Conservation (phyloP, 1,140 invertebrate genomes). For the Caligus rogercresseyi region DNA sequence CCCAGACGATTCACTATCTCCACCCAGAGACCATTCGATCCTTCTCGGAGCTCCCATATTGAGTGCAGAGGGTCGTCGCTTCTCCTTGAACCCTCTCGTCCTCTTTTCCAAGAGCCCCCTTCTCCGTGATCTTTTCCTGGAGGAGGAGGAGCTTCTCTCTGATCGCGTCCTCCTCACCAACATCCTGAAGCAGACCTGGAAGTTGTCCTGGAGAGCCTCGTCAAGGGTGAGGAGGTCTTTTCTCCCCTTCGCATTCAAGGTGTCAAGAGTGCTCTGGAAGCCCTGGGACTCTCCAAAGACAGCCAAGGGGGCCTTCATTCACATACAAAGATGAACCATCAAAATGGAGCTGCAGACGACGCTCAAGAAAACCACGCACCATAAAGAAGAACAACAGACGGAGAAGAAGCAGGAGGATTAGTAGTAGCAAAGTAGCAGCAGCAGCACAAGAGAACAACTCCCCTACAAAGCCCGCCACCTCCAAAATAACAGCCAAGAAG, state of each 20-base stretch:
- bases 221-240: background rate
- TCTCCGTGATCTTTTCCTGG: background rate
- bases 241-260: background rate
- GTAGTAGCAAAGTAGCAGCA: too few species aligned
- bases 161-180: background rate
- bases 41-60: too few species aligned
- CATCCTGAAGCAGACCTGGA: background rate
- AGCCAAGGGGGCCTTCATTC: background rate
- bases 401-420: too few species aligned
- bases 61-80: too few species aligned
- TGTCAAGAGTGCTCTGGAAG: background rate
- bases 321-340: background rate
- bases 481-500: too few species aligned
- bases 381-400: too few species aligned
- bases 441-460: background rate
- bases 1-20: too few species aligned
- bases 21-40: too few species aligned
- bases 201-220: background rate
- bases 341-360: background rate
- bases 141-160: background rate
- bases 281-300: background rate
- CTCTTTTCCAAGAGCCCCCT: background rate
- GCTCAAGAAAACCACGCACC: background rate
- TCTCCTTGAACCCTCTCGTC: background rate
- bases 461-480: background rate